Evolutionary conservation across 1,140 invertebrate species (phyloP).

Genomic region (Heterodera carotae): DNA sequence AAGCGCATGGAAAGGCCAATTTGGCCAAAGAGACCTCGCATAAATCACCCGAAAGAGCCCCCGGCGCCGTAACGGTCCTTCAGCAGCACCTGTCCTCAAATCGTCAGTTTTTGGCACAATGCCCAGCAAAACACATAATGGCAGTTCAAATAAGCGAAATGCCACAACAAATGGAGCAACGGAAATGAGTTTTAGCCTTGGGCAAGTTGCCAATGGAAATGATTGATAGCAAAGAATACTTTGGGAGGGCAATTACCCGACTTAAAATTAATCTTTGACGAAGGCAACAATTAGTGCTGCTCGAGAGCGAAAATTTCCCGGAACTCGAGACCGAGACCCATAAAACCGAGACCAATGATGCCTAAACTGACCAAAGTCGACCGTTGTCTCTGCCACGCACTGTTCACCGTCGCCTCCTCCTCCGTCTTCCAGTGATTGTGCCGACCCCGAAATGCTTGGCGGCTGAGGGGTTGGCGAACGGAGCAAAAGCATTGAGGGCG

Average conservation of each 20-base stretch:
- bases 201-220: too few species aligned
- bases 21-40: background rate
- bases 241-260: too few species aligned
- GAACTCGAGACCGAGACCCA: too few species aligned
- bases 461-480: constrained; percentile 44
- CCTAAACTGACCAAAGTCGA: constrained; percentile 1
- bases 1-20: background rate
- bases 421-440: constrained; percentile 1
- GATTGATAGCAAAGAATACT: too few species aligned
- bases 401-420: background rate
- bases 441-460: background rate
- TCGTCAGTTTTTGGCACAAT: background rate
- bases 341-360: too few species aligned
- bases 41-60: background rate
- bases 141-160: too few species aligned
- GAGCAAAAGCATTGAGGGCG: constrained; percentile 40
- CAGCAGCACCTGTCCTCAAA: background rate
- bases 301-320: too few species aligned
- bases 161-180: constrained; percentile 10
- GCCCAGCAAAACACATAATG: background rate
- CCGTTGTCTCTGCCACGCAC: background rate
- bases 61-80: background rate
- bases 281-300: too few species aligned
- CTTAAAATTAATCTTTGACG: too few species aligned
- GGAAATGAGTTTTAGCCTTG: too few species aligned